Conservation (phyloP, 2,113 vertebrate species). For the Ceratotherium simum region DNA sequence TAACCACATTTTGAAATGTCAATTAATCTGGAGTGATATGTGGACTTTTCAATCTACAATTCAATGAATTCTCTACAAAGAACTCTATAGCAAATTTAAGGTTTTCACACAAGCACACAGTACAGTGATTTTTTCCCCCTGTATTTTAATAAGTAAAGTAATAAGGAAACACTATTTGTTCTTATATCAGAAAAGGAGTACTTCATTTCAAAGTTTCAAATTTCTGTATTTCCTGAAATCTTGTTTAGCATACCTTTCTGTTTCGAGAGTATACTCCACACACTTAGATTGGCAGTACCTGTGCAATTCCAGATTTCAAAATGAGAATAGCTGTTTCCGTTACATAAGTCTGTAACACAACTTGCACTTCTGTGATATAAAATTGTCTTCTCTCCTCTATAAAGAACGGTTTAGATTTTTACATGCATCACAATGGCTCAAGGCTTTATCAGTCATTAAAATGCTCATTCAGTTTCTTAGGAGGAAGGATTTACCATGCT, state of each 20-base stretch:
- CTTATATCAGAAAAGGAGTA: not conserved
- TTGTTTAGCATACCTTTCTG: not conserved
- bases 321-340: not conserved
- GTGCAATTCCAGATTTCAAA: not conserved
- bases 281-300: not conserved
- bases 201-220: not conserved
- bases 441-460: not conserved
- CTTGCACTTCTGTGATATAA: not conserved
- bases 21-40: not conserved
- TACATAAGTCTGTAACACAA: not conserved
- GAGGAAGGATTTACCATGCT: not conserved
- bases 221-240: fast-evolving
- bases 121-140: not conserved
- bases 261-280: not conserved
- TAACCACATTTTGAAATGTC: not conserved
- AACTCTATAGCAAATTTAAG: constrained; percentile 49
- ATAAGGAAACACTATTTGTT: not conserved
- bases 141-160: not conserved
- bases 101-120: constrained; percentile 37
- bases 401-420: not conserved
- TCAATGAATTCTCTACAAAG: not conserved
- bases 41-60: constrained; percentile 31
- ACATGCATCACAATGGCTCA: not conserved
- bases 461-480: not conserved
- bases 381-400: not conserved